phyloP scores from a whole-genome alignment of 2,888 invertebrate genomes.

The Choristoneura rosaceana region DNA sequence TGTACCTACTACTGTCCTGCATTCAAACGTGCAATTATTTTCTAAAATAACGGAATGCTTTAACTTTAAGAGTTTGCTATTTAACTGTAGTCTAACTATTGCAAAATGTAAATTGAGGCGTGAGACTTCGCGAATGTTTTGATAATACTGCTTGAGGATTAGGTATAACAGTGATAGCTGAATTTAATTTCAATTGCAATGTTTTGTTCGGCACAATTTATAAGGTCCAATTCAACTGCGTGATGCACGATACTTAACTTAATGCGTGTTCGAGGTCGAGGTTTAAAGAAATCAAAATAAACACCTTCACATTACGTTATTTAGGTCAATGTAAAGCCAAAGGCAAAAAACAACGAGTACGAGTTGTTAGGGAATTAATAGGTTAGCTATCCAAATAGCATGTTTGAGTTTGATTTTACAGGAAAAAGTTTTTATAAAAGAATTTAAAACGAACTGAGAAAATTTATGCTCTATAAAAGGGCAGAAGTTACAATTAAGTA shows the following conservation, averaged over 20 bases:
- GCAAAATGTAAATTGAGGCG: constrained; percentile 49
- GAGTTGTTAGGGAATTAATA: neutral
- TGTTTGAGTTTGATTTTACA: too few relatives aligned
- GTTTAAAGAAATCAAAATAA: constrained; percentile 78
- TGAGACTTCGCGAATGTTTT: constrained; percentile 70
- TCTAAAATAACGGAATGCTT: neutral
- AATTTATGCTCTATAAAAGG: too few relatives aligned
- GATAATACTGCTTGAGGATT: constrained; percentile 57
- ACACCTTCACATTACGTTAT: constrained; percentile 43
- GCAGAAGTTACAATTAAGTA: too few relatives aligned
- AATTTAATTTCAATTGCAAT: constrained; percentile 23
- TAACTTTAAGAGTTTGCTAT: neutral
- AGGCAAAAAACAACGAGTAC: constrained; percentile 1
- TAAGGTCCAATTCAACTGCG: constrained; percentile 50
- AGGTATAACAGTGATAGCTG: constrained; percentile 11
- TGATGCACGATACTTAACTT: constrained; percentile 60
- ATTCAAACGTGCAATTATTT: neutral
- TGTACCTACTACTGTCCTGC: too few relatives aligned
- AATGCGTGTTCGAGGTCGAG: constrained; percentile 72
- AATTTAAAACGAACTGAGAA: too few relatives aligned
- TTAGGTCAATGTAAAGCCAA: constrained; percentile 35
- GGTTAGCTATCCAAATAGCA: neutral
- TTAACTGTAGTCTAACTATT: constrained; percentile 13
- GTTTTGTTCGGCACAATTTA: constrained; percentile 39
- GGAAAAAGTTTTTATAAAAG: too few relatives aligned